Base-by-base conservation (phyloP, 2,888 invertebrate species). In the Dasypogon diadema region DNA sequence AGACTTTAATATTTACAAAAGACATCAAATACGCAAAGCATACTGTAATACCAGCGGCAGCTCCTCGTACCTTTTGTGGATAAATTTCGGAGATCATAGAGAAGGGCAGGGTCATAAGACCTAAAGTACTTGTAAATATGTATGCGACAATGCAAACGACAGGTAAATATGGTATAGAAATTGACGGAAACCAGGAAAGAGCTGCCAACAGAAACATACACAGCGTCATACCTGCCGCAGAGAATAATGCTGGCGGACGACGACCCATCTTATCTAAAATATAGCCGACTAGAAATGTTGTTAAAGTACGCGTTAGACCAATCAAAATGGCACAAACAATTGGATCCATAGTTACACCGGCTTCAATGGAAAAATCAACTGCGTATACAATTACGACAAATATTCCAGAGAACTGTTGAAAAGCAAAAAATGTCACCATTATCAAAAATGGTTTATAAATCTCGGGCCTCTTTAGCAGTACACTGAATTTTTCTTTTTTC, bases 51-150 rank as follows among this genome's bases (percentile, higher is more conserved):
- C 92, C 92, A 0, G 92, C 90, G 0, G 92, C 92, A 0, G 91
- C 81, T 0, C 92, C 92, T 34, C 91, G 86, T 0, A 89, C 88
- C 75, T 87, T 88, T 1, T 88, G 88, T 0, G 92, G 89, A 81
- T 92, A 92, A 0, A 93, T 87, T 84, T 93, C 93, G 0, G 92
- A 92, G 79, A 91, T 90, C 89, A 93, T 90, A 30, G 92, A 90
- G 90, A 93, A 93, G 0, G 93, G 92, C 65, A 93, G 81, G 0
- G 92, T 91, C 10, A 91, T 85, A 1, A 85, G 79, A 0, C 92
- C 85, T 12, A 85, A 21, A 0, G 85, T 85, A 81, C 82, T 91
- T 82, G 68, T 90, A 81, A 82, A 88, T 87, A 79, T 88, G 81
- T 79, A 85, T 6, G 82, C 75, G 2, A 85, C 80, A 46, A 85